Evolutionary conservation across 2,113 vertebrate species (phyloP).

Genomic region (Bothrops jararaca): DNA sequence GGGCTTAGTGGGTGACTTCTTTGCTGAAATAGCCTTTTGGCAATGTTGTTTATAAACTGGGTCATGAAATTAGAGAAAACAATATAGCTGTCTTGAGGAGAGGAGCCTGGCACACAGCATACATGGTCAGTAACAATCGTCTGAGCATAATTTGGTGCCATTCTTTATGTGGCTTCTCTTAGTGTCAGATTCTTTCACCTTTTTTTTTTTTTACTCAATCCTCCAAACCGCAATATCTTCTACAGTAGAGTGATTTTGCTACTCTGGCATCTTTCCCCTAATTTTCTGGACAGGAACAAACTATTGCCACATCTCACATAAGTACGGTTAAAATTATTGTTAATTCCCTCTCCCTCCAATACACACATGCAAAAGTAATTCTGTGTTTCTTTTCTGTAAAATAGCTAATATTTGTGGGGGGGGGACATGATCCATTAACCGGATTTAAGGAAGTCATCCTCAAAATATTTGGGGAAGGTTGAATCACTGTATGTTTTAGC

Average conservation of each 20-base stretch:
- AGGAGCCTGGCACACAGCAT: slow-evolving; percentile 25
- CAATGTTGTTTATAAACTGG: neutral
- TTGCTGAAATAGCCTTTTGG: slow-evolving; percentile 38
- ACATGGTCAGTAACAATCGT: neutral
- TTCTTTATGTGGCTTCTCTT: slow-evolving; percentile 20
- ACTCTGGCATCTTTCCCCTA: neutral
- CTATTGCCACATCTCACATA: neutral
- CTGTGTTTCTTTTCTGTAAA: neutral
- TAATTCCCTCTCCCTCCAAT: neutral
- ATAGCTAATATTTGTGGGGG: neutral
- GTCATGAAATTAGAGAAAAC: slow-evolving; percentile 41
- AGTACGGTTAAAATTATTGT: neutral
- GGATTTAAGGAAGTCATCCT: neutral
- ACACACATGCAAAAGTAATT: neutral
- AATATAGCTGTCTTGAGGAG: slow-evolving; percentile 46
- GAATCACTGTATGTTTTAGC: neutral
- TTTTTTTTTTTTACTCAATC: slow-evolving; percentile 16
- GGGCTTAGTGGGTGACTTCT: slow-evolving; percentile 1
- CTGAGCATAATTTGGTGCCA: slow-evolving; percentile 3
- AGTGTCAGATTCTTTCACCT: slow-evolving; percentile 2
- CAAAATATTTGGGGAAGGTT: neutral
- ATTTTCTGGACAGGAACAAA: neutral
- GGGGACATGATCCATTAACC: neutral
- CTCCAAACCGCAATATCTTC: slow-evolving; percentile 11
- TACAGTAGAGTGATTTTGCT: neutral